phyloP scores from a whole-genome alignment of 2,888 invertebrate species.

The Mellilla xanthometata region DNA sequence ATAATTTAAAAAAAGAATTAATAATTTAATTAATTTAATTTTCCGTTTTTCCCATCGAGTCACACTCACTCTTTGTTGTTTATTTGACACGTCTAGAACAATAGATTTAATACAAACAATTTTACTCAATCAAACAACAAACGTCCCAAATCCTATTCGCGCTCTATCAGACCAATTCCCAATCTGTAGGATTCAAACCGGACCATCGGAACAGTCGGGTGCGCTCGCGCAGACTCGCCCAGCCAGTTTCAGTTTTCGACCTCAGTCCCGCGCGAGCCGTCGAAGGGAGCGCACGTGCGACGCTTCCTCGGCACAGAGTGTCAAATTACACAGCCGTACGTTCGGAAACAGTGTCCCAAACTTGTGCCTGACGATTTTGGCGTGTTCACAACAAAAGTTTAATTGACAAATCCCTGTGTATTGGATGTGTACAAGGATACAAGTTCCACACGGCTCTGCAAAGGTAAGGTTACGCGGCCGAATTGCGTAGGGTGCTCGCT shows the following conservation, averaged over 20 bases:
- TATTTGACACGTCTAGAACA: too few species aligned
- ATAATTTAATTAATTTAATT: too few species aligned
- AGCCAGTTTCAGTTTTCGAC: slow-evolving; percentile 53
- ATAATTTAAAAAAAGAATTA: too few species aligned
- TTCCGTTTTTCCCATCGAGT: too few species aligned
- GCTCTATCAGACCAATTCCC: slow-evolving; percentile 24
- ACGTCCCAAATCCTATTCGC: slow-evolving; percentile 7
- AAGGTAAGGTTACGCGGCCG: slow-evolving; percentile 62
- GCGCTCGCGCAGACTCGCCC: slow-evolving; percentile 65
- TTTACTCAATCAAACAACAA: neutral
- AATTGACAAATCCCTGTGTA: slow-evolving; percentile 37
- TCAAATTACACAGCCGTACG: slow-evolving; percentile 56
- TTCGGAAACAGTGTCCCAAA: slow-evolving; percentile 61
- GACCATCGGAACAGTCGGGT: slow-evolving; percentile 59
- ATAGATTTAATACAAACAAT: too few species aligned
- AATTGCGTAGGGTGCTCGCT: slow-evolving; percentile 55
- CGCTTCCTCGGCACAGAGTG: slow-evolving; percentile 30
- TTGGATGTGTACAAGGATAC: slow-evolving; percentile 53
- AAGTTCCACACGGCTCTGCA: slow-evolving; percentile 43
- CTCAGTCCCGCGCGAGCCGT: slow-evolving; percentile 62
- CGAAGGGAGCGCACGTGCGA: slow-evolving; percentile 53
- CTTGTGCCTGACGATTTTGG: slow-evolving; percentile 63
- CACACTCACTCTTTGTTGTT: too few species aligned
- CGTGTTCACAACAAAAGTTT: slow-evolving; percentile 46
- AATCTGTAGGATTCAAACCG: slow-evolving; percentile 52